Conservation (phyloP, 2,113 vertebrate genomes). For the Vidua chalybeata region DNA sequence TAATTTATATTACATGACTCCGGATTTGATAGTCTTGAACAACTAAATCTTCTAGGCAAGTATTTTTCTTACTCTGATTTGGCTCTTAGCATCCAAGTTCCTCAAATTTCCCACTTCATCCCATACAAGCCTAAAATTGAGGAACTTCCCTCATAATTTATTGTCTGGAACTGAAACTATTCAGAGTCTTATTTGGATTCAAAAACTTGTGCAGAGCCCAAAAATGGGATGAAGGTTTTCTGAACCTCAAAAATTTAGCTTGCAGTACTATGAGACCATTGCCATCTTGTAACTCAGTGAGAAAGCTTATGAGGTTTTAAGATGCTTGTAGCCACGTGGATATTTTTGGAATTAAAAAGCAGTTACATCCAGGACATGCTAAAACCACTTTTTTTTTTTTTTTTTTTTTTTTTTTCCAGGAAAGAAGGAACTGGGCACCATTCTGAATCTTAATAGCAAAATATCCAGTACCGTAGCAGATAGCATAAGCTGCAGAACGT, state of each 20-base stretch:
- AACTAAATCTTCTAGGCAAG: background rate
- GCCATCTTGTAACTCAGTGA: background rate
- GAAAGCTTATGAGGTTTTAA: background rate
- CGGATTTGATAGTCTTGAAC: background rate
- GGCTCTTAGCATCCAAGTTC: background rate
- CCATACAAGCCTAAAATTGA: background rate
- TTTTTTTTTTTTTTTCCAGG: background rate
- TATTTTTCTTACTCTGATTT: background rate
- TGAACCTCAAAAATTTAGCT: background rate
- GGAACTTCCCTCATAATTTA: background rate
- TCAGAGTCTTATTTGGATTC: background rate
- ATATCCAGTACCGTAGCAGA: background rate
- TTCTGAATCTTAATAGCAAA: background rate
- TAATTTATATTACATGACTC: background rate
- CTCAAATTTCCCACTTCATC: background rate
- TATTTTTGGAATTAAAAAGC: background rate
- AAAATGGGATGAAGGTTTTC: background rate
- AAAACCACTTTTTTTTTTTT: background rate
- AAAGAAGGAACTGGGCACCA: background rate
- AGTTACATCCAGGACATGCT: background rate
- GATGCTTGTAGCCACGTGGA: background rate
- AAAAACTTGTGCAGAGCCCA: background rate
- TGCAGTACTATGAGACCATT: background rate
- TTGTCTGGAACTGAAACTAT: background rate
- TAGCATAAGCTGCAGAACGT: background rate